phyloP scores from a whole-genome alignment of 2,797 vertebrate genomes.

The Xyrichtys novacula region DNA sequence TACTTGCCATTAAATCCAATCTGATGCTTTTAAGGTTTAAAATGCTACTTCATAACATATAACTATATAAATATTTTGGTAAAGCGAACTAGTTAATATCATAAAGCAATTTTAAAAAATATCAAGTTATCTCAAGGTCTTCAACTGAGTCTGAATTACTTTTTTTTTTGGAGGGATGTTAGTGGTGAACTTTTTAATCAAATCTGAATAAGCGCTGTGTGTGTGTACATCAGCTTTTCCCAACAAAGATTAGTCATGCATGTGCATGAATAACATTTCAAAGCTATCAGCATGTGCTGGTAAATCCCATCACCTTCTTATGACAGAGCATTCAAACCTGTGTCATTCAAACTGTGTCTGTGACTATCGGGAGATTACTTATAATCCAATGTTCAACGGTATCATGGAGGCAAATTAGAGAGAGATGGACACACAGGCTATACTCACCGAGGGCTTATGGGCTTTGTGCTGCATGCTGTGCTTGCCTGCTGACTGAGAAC shows the following conservation, averaged over 20 bases:
- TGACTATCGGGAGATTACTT: conserved; percentile 75
- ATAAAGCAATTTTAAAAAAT: too few relatives aligned
- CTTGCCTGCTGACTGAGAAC: conserved; percentile 61
- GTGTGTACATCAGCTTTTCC: neutral
- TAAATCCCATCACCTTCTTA: conserved; percentile 9
- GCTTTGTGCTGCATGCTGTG: conserved; percentile 67
- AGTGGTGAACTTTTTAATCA: neutral
- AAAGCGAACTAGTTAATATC: too few relatives aligned
- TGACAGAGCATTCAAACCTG: conserved; percentile 17
- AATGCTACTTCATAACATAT: too few relatives aligned
- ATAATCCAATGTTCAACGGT: conserved; percentile 76
- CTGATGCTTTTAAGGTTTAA: too few relatives aligned
- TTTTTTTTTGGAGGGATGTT: too few relatives aligned
- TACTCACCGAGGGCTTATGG: conserved; percentile 62
- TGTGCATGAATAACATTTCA: neutral
- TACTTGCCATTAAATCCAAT: too few relatives aligned
- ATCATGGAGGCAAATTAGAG: conserved; percentile 75
- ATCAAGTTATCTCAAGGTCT: too few relatives aligned
- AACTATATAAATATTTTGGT: too few relatives aligned
- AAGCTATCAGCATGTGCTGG: neutral
- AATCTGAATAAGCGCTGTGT: neutral
- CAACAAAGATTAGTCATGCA: neutral
- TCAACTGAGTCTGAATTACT: too few relatives aligned
- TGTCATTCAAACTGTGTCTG: conserved; percentile 49
- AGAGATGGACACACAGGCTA: conserved; percentile 55